Evolutionary conservation across 2,888 invertebrate genomes (phyloP).

Genomic region (Tipula helvola): DNA sequence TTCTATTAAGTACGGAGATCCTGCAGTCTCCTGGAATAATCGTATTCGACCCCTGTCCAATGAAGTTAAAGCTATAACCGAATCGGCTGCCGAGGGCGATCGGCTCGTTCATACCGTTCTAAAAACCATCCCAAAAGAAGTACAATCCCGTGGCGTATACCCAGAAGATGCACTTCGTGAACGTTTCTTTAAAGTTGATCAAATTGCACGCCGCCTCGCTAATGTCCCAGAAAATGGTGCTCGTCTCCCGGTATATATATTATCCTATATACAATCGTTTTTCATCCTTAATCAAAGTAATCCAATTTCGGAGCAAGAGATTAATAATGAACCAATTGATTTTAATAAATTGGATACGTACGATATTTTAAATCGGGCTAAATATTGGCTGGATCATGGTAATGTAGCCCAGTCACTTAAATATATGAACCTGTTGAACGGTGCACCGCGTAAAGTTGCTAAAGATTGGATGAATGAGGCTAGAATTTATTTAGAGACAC

Average conservation of each 20-base stretch:
- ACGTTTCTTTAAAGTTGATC: slow-evolving; percentile 70
- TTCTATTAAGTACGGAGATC: slow-evolving; percentile 52
- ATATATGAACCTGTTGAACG: slow-evolving; percentile 75
- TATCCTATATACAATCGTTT: slow-evolving; percentile 84
- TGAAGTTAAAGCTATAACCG: slow-evolving; percentile 60
- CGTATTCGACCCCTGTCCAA: slow-evolving; percentile 48
- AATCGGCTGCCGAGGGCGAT: slow-evolving; percentile 63
- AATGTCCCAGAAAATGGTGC: slow-evolving; percentile 81
- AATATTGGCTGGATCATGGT: slow-evolving; percentile 79
- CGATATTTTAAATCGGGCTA: slow-evolving; percentile 79
- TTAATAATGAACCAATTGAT: slow-evolving; percentile 60
- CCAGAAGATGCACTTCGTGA: slow-evolving; percentile 78
- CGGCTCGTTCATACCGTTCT: slow-evolving; percentile 67
- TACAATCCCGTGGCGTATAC: slow-evolving; percentile 68
- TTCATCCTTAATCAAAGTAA: slow-evolving; percentile 56
- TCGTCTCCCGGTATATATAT: slow-evolving; percentile 64
- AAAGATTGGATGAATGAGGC: slow-evolving; percentile 79
- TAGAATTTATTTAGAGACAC: slow-evolving; percentile 69
- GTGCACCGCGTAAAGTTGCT: slow-evolving; percentile 77
- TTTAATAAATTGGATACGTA: slow-evolving; percentile 67
- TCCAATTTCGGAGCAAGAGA: slow-evolving; percentile 59
- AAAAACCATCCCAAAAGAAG: slow-evolving; percentile 63
- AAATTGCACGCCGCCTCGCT: slow-evolving; percentile 70
- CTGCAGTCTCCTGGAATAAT: slow-evolving; percentile 42
- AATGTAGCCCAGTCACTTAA: slow-evolving; percentile 73